Conservation (phyloP, 2,113 vertebrate genomes). For the Cyphomyrus plagiostoma region DNA sequence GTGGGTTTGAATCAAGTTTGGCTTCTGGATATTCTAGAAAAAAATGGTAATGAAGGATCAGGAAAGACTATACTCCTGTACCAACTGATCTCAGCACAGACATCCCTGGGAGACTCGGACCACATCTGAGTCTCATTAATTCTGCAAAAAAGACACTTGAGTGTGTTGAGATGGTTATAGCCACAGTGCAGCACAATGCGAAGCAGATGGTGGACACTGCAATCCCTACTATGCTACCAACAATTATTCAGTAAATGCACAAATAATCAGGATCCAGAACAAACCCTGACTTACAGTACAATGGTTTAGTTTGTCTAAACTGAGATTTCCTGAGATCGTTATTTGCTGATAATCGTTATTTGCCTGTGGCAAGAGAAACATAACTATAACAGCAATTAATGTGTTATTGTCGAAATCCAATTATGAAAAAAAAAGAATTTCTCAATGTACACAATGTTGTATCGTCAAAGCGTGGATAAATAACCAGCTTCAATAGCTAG, state of each 20-base stretch:
- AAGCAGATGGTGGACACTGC: neutral
- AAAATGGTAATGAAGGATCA: neutral
- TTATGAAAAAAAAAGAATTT: neutral
- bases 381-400: too few species aligned
- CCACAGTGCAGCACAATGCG: neutral
- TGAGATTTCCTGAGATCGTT: neutral
- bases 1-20: neutral
- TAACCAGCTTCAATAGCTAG: neutral
- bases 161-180: neutral
- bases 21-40: neutral
- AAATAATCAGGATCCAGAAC: neutral
- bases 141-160: neutral
- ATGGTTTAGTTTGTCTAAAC: neutral
- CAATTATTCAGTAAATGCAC: neutral
- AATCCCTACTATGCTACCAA: neutral
- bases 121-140: neutral
- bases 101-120: neutral
- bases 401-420: neutral
- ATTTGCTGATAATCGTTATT: neutral
- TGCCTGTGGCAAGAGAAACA: neutral
- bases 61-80: neutral
- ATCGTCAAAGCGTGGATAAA: neutral
- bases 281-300: neutral
- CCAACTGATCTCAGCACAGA: neutral
- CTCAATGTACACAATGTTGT: neutral